Conservation (phyloP, 2,113 vertebrate species). For the Hylia prasina region DNA sequence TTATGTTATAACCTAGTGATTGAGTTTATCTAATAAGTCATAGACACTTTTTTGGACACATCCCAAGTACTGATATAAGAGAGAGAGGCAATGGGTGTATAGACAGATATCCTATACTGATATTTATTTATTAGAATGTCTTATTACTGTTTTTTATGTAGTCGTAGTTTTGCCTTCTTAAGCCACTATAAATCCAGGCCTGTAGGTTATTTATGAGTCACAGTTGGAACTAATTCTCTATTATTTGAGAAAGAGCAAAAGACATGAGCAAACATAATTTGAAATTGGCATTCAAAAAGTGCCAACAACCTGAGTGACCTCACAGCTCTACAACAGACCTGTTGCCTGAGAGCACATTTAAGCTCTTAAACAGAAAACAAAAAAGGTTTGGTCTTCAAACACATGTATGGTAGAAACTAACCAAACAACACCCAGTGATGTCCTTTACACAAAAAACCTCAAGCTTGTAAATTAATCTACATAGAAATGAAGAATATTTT, state of each 20-base stretch:
- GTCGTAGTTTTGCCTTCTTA: neutral
- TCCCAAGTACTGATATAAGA: neutral
- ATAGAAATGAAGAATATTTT: neutral
- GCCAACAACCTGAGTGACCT: neutral
- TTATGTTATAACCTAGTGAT: neutral
- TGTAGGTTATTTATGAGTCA: neutral
- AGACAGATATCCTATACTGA: neutral
- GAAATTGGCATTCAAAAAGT: neutral
- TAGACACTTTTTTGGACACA: neutral
- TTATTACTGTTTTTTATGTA: neutral
- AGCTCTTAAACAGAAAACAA: neutral
- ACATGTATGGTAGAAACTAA: rapidly evolving
- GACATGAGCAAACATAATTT: neutral
- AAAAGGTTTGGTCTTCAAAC: neutral
- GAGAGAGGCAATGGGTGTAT: neutral
- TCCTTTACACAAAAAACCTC: neutral
- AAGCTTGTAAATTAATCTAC: neutral
- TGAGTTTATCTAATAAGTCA: neutral
- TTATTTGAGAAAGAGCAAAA: neutral
- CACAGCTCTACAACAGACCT: neutral
- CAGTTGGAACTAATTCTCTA: neutral
- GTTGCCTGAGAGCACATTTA: neutral
- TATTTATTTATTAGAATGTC: neutral
- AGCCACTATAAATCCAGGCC: neutral
- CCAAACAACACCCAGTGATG: rapidly evolving